A percentile compares a stretch with the other conserved stretches of the same genome.
Evolutionary conservation across 2,888 invertebrate genomes (phyloP).

Genomic region (Allophyes oxyacanthae): DNA sequence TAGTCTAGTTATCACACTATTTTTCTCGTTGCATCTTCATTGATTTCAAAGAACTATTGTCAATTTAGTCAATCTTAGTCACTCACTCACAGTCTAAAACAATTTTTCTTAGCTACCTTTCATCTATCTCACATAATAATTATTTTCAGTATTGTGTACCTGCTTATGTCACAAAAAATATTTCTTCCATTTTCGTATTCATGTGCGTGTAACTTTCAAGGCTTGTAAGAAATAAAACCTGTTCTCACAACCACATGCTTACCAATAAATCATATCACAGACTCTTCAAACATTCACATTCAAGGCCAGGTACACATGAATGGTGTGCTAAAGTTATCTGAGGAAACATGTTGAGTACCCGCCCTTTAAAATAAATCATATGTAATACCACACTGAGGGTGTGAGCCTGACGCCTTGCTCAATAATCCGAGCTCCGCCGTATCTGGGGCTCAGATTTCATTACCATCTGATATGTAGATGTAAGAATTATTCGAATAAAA

Average conservation of each 20-base stretch:
- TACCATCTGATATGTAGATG: conserved; percentile 62
- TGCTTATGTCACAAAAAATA: conserved; percentile 27
- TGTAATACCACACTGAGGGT: conserved; percentile 67
- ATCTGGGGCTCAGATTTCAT: conserved; percentile 68
- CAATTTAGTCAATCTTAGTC: too few species aligned
- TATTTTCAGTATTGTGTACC: too few species aligned
- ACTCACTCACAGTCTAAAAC: too few species aligned
- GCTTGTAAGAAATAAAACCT: conserved; percentile 26
- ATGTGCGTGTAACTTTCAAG: conserved; percentile 23
- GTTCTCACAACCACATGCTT: conserved; percentile 27
- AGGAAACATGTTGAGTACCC: conserved; percentile 67
- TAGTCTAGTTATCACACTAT: too few species aligned
- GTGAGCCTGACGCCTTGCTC: conserved; percentile 60
- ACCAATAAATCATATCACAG: conserved; percentile 53
- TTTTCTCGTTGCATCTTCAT: too few species aligned
- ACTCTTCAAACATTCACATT: conserved; percentile 52
- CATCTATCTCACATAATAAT: background rate
- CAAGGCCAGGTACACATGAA: conserved; percentile 55
- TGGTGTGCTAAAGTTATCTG: conserved; percentile 65
- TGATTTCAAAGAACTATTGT: too few species aligned
- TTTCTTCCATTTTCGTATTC: conserved; percentile 22
- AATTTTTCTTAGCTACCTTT: too few species aligned
- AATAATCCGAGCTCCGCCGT: conserved; percentile 56
- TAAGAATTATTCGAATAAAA: conserved; percentile 49
- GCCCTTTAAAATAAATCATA: conserved; percentile 69